Evolutionary conservation across 2,797 vertebrate species (phyloP), one percentile per base, ranked within the genome.

Genomic region (Mormyrops boulengeri): DNA sequence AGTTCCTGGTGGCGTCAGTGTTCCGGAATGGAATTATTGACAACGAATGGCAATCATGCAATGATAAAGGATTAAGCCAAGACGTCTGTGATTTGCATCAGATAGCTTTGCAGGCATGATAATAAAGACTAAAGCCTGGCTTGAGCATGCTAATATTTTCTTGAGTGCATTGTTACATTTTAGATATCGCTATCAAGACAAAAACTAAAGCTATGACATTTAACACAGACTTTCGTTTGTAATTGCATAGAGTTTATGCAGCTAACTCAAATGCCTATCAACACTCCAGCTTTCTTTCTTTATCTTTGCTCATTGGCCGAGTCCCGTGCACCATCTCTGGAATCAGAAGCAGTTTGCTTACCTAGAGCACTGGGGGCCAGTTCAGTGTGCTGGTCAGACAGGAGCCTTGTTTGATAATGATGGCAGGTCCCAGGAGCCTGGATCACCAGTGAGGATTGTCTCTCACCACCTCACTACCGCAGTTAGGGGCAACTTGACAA

Each of bases 351-450:
- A 22, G 19, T 85, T 47, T 49, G 38, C 12, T 89, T 94, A 98
- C 97, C 95, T 98, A 97, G 90, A 97, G 96, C 9, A 97, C 96
- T 0, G 97, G 97, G 55, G 97, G 96, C 87, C 97, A 97, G 94
- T 98, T 97, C 90, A 98, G 93, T 14, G 97, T 95, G 49, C 96
- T 96, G 90, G 96, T 94, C 22, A 97, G 96, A 92, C 96, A 93
- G 92, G 97, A 96, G 92, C 96, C 96, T 93, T 97, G 97, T 93
- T 98, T 98, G 91, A 98, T 97, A 91, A 50, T 85, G 17, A 50
- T 50, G 41, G 82, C 14, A 22, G 3, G 82, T 50, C 82, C 9
- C 41, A 19, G 47, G 14, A 41, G n/a, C 80, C n/a, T 19, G n/a
- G 80, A 8, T 22, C 12, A 19, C 30, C 19, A 11, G 80, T 47